A percentile compares a stretch with the other conserved stretches of the same genome.
Conservation (phyloP, 2,797 vertebrate species). For the Argya squamiceps region DNA sequence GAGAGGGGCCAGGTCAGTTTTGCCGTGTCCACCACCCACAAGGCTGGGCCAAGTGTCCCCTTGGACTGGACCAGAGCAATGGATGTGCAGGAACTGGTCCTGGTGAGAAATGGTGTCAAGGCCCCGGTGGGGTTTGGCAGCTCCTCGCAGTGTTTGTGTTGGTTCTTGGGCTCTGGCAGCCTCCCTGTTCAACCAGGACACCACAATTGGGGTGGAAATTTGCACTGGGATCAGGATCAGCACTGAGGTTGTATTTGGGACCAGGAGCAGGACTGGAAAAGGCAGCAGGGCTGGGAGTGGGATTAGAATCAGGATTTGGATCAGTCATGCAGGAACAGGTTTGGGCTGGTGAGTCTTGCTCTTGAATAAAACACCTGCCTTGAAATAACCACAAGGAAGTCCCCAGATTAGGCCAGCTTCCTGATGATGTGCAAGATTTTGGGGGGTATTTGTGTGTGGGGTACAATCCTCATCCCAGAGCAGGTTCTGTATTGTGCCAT, state of each 20-base stretch:
- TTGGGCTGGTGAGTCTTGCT: neutral
- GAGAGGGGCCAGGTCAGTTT: neutral
- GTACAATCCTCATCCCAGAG: neutral
- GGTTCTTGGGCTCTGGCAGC: neutral
- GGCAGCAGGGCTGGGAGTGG: neutral
- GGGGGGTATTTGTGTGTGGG: too few species aligned
- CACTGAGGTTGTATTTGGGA: neutral
- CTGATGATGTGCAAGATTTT: neutral
- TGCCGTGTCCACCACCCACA: rapidly evolving
- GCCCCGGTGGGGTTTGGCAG: rapidly evolving
- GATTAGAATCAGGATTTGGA: neutral
- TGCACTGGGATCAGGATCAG: neutral
- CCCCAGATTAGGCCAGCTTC: neutral
- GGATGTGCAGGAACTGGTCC: neutral
- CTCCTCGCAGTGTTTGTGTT: neutral
- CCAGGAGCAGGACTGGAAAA: neutral
- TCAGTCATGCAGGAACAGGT: neutral
- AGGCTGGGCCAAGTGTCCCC: rapidly evolving
- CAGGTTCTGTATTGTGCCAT: rapidly evolving
- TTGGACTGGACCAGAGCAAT: neutral
- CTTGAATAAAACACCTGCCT: neutral
- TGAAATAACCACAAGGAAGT: neutral
- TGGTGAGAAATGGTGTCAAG: neutral
- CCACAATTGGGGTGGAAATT: neutral
- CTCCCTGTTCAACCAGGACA: neutral